Evolutionary conservation across 2,797 vertebrate species (phyloP).

Genomic region (Bovichtus diacanthus): DNA sequence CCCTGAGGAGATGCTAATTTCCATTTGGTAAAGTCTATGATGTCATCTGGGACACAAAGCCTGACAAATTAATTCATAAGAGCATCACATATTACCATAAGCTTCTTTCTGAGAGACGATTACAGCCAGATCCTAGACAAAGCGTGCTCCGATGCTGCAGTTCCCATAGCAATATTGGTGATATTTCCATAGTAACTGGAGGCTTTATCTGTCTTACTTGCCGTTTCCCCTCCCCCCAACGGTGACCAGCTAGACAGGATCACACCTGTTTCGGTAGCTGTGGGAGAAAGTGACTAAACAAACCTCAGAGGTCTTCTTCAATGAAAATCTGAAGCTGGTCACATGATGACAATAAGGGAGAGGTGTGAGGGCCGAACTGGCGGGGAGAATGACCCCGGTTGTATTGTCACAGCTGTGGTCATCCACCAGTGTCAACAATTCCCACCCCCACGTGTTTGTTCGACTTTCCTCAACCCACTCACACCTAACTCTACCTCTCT

Average conservation of each 20-base stretch:
- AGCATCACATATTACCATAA: conserved; percentile 78
- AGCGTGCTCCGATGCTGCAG: conserved; percentile 53
- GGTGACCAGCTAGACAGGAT: conserved; percentile 51
- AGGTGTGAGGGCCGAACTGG: conserved; percentile 58
- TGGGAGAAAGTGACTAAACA: conserved; percentile 69
- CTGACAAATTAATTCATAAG: conserved; percentile 80
- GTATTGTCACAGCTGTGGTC: conserved; percentile 78
- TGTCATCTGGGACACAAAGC: conserved; percentile 75
- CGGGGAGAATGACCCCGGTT: conserved; percentile 50
- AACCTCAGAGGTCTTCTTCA: conserved; percentile 42
- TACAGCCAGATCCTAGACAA: conserved; percentile 69
- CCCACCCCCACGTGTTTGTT: conserved; percentile 21
- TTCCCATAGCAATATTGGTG: conserved; percentile 75
- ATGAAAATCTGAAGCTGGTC: conserved; percentile 43
- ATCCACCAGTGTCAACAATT: conserved; percentile 44
- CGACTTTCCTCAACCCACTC: conserved; percentile 40
- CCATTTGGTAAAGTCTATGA: conserved; percentile 74
- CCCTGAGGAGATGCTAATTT: conserved; percentile 65
- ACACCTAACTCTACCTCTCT: conserved; percentile 43
- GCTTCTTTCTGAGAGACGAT: conserved; percentile 77
- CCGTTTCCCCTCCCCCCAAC: neutral
- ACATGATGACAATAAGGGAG: conserved; percentile 27
- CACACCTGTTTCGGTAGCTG: conserved; percentile 75
- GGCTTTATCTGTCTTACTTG: conserved; percentile 47
- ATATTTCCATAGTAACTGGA: conserved; percentile 78